Percentiles rank a stretch among this genome's conserved stretches.
These are phyloP conservation scores for Mesitornis unicolor DNA, from an alignment of 2,113 vertebrate genomes.

Conservation along the genomic window DNA sequence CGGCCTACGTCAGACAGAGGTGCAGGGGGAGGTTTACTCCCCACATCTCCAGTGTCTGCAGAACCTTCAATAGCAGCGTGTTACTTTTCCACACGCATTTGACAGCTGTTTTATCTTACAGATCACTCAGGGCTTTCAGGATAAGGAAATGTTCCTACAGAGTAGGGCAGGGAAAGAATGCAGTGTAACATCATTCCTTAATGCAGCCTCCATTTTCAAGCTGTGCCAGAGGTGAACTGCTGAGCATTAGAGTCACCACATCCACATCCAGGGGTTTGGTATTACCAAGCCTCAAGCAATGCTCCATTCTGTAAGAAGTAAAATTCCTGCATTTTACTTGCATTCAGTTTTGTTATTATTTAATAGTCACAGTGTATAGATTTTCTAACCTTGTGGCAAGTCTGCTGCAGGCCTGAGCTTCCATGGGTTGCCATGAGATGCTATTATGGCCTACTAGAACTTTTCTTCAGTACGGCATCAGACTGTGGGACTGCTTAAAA, in stretches of 20 bases:
- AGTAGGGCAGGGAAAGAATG: neutral
- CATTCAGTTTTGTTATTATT: neutral
- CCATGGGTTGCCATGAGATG: accelerated
- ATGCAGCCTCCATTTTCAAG: neutral
- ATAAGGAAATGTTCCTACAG: neutral
- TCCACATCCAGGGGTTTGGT: neutral
- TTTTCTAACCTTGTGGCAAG: neutral
- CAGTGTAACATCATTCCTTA: neutral
- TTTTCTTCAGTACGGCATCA: neutral
- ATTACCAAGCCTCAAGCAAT: neutral
- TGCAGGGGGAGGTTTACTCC: neutral
- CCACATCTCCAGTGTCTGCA: neutral
- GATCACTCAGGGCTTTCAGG: neutral
- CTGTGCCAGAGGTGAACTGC: neutral
- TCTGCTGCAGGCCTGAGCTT: neutral
- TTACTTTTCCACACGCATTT: neutral
- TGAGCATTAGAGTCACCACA: neutral
- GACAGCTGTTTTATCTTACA: neutral
- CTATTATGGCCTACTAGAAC: neutral
- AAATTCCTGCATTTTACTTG: neutral
- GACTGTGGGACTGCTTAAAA: neutral
- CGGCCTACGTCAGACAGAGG: neutral
- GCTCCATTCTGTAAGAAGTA: neutral
- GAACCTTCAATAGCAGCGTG: neutral
- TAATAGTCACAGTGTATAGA: neutral